phyloP scores from a whole-genome alignment of 1,140 invertebrate genomes.

The Argopecten irradians region DNA sequence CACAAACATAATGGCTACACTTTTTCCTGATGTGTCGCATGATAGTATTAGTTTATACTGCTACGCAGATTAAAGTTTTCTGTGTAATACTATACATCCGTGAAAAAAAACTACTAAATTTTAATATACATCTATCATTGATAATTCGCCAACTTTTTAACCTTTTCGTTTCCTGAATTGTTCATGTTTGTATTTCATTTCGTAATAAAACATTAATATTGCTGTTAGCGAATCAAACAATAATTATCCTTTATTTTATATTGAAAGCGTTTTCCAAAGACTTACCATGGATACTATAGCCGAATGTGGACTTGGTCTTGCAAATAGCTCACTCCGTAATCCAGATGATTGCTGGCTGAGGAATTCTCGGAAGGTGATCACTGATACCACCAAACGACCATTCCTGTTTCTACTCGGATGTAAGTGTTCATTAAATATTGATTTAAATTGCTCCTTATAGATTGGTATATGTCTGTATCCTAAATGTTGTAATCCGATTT shows the following conservation, averaged over 20 bases:
- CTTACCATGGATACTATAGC: slow-evolving; percentile 79
- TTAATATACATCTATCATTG: no score
- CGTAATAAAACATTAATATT: no score
- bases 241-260: slow-evolving; percentile 22
- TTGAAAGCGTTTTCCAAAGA: slow-evolving; percentile 75
- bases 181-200: no score
- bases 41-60: not conserved
- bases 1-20: not conserved
- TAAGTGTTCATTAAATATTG: slow-evolving; percentile 54
- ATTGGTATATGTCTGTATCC: no score
- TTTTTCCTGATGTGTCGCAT: not conserved
- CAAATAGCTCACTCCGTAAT: slow-evolving; percentile 77
- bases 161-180: no score
- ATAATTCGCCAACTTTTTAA: no score
- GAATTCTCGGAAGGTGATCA: slow-evolving; percentile 67
- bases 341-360: slow-evolving; percentile 73
- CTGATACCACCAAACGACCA: slow-evolving; percentile 67
- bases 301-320: slow-evolving; percentile 78
- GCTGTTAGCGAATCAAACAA: not conserved
- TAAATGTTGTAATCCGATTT: no score
- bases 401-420: slow-evolving; percentile 70
- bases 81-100: no score
- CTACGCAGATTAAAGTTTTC: no score
- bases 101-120: no score
- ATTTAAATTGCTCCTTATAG: no score